Evolutionary conservation across 2,113 vertebrate species (phyloP).

Genomic region (Dasyurus viverrinus): DNA sequence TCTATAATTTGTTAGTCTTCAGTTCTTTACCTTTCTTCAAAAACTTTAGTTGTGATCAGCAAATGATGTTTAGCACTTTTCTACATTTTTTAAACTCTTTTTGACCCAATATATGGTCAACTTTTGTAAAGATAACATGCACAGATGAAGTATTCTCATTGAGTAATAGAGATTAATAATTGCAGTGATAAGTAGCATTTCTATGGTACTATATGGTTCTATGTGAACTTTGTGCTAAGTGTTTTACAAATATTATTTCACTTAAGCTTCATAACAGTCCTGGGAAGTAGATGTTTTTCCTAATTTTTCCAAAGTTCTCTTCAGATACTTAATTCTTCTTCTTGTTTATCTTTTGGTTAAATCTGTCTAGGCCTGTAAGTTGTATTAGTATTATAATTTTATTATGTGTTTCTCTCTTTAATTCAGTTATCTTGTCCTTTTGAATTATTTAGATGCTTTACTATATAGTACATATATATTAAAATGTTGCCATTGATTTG

Average conservation of each 20-base stretch:
- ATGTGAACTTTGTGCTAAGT: not conserved
- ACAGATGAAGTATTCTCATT: not conserved
- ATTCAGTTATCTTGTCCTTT: too few relatives aligned
- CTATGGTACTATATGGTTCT: too few relatives aligned
- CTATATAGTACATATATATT: too few relatives aligned
- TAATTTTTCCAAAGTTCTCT: not conserved
- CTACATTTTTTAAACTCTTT: not conserved
- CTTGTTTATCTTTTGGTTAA: not conserved
- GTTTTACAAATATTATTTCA: not conserved
- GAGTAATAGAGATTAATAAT: not conserved
- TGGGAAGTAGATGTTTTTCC: not conserved
- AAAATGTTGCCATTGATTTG: too few relatives aligned
- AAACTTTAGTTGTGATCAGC: too few relatives aligned
- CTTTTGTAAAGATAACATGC: not conserved
- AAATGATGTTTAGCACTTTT: not conserved
- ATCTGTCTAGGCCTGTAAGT: not conserved
- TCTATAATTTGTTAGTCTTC: not conserved
- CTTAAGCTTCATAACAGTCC: not conserved
- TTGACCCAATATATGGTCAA: not conserved
- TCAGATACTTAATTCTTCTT: not conserved
- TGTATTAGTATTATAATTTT: too few relatives aligned
- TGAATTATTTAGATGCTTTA: too few relatives aligned
- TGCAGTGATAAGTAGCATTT: not conserved
- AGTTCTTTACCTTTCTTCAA: not conserved
- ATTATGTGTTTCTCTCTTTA: too few relatives aligned